Percentiles rank a stretch among this genome's conserved stretches.
phyloP scores from a whole-genome alignment of 92 coral and sea anemone genomes.

The Bergia sp. region DNA sequence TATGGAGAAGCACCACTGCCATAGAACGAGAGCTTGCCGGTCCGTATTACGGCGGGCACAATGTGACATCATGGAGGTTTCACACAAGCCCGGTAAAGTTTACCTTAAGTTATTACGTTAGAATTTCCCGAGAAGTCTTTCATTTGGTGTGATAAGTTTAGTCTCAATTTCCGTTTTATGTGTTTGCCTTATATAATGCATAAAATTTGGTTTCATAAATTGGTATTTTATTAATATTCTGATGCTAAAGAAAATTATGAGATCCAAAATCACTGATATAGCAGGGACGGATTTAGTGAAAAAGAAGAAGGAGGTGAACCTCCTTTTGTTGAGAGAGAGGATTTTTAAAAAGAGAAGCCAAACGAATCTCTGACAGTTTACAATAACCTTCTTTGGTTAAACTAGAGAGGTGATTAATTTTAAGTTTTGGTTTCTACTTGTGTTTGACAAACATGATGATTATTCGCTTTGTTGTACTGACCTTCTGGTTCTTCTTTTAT shows the following conservation, averaged over 20 bases:
- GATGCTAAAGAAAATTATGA: background rate
- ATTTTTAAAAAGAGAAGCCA: too few relatives aligned
- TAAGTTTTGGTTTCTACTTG: background rate
- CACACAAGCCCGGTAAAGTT: conserved; percentile 53
- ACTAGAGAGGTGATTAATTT: background rate
- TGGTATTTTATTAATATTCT: background rate
- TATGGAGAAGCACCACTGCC: conserved; percentile 60
- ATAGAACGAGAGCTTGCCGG: conserved; percentile 45
- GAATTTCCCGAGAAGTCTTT: background rate
- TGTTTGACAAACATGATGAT: background rate
- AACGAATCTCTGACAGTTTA: too few relatives aligned
- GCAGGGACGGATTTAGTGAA: background rate
- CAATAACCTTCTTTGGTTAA: background rate
- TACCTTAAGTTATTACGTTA: background rate
- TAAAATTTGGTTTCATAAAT: too few relatives aligned
- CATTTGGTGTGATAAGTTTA: too few relatives aligned
- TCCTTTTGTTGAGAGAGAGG: too few relatives aligned
- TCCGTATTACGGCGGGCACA: conserved; percentile 36
- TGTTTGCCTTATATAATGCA: too few relatives aligned
- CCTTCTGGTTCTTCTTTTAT: background rate
- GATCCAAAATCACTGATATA: too few relatives aligned
- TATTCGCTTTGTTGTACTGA: background rate
- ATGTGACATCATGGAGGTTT: conserved; percentile 45
- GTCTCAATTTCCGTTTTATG: too few relatives aligned
- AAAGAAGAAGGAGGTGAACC: background rate